Conservation (phyloP, 1,140 invertebrate species). For the Drosophila kanapiae region DNA sequence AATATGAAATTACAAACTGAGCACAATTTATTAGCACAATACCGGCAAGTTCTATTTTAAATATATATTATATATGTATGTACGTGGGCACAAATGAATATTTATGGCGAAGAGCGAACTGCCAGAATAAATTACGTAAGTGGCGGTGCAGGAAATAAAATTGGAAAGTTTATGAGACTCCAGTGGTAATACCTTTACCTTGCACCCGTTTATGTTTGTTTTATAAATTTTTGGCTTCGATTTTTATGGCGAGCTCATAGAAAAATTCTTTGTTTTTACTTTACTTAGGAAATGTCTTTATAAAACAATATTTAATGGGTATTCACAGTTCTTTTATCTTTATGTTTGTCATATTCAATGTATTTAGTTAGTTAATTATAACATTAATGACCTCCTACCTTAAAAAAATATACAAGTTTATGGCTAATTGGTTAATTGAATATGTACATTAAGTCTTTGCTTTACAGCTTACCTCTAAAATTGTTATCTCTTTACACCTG, state of each 20-base stretch:
- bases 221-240: slow-evolving; percentile 4
- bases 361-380: background rate
- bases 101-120: slow-evolving; percentile 5
- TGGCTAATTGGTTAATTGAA: background rate
- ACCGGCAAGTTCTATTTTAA: slow-evolving; percentile 5
- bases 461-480: background rate
- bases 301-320: too few species aligned
- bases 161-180: slow-evolving; percentile 41
- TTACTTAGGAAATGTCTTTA: too few species aligned
- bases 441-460: background rate
- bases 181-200: slow-evolving; percentile 2
- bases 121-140: slow-evolving; percentile 14
- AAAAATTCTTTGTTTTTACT: too few species aligned
- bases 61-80: slow-evolving; percentile 14
- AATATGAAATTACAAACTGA: slow-evolving; percentile 42
- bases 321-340: too few species aligned
- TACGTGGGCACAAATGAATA: slow-evolving; percentile 1
- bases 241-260: background rate
- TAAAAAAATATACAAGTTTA: background rate
- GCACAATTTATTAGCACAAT: slow-evolving; percentile 34
- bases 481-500: background rate
- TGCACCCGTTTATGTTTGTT: slow-evolving; percentile 1
- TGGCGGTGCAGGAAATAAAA: slow-evolving; percentile 39
- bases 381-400: background rate
- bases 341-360: background rate